phyloP scores from a whole-genome alignment of 2,888 invertebrate species.

The Drosophila neonasuta region DNA sequence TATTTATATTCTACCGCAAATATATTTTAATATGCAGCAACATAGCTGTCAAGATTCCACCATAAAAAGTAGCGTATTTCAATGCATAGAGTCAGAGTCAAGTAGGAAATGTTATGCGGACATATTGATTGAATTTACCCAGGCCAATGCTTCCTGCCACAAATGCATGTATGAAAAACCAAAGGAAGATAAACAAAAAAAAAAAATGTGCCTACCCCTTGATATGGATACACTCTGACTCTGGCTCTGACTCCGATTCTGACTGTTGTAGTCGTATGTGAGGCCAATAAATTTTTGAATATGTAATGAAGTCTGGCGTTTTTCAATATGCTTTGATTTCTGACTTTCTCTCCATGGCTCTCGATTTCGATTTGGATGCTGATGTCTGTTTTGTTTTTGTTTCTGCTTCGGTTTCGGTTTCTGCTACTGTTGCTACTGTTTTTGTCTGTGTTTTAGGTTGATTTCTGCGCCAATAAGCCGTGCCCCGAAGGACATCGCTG shows the following conservation, averaged over 20 bases:
- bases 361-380: slow-evolving; percentile 19
- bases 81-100: background rate
- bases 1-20: background rate
- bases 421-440: background rate
- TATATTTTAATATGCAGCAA: background rate
- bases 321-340: slow-evolving; percentile 44
- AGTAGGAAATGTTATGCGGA: slow-evolving; percentile 28
- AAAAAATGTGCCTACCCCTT: background rate
- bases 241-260: background rate
- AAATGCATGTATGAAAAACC: slow-evolving; percentile 21
- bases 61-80: background rate
- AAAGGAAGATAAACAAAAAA: background rate
- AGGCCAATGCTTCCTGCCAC: slow-evolving; percentile 10
- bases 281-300: slow-evolving; percentile 66
- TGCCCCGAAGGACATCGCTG: slow-evolving; percentile 87
- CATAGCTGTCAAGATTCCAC: background rate
- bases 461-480: slow-evolving; percentile 87
- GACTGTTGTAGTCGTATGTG: slow-evolving; percentile 16
- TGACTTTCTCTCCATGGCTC: slow-evolving; percentile 16
- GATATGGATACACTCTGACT: background rate
- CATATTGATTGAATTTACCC: slow-evolving; percentile 66
- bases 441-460: slow-evolving; percentile 83
- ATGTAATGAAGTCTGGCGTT: slow-evolving; percentile 63
- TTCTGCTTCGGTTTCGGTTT: background rate
- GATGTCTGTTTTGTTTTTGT: slow-evolving; percentile 76